phyloP scores from a whole-genome alignment of 2,113 vertebrate species.

The Pachyramphus minor region DNA sequence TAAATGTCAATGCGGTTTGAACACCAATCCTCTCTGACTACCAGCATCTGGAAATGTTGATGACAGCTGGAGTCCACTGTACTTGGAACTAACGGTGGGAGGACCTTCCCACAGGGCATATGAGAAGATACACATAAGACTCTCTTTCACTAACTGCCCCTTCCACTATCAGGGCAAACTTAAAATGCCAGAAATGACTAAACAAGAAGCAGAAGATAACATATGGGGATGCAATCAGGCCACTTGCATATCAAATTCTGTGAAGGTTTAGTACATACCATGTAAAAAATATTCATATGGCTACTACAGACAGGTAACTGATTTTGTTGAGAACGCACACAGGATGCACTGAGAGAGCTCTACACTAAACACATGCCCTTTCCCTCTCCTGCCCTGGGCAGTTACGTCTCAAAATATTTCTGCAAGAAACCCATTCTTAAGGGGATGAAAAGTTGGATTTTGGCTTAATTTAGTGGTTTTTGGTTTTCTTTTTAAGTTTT shows the following conservation, averaged over 20 bases:
- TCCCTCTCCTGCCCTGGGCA: background rate
- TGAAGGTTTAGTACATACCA: background rate
- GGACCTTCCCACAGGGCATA: background rate
- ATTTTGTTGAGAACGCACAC: background rate
- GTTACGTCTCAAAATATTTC: background rate
- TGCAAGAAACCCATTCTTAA: background rate
- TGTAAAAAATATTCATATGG: background rate
- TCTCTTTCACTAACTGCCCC: background rate
- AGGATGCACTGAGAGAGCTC: background rate
- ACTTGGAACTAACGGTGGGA: background rate
- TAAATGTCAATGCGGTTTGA: background rate
- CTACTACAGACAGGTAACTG: background rate
- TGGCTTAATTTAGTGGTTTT: background rate
- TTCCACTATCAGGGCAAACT: background rate
- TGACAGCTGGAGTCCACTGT: background rate
- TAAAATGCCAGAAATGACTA: background rate
- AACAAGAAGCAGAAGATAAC: background rate
- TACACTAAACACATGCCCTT: background rate
- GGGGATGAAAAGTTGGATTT: background rate
- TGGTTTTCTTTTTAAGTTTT: background rate
- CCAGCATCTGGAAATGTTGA: background rate
- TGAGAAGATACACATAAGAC: background rate
- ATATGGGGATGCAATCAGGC: background rate
- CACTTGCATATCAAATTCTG: rapidly evolving
- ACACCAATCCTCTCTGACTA: background rate